phyloP scores from a whole-genome alignment of 2,888 invertebrate species.

The Coenonympha glycerion region DNA sequence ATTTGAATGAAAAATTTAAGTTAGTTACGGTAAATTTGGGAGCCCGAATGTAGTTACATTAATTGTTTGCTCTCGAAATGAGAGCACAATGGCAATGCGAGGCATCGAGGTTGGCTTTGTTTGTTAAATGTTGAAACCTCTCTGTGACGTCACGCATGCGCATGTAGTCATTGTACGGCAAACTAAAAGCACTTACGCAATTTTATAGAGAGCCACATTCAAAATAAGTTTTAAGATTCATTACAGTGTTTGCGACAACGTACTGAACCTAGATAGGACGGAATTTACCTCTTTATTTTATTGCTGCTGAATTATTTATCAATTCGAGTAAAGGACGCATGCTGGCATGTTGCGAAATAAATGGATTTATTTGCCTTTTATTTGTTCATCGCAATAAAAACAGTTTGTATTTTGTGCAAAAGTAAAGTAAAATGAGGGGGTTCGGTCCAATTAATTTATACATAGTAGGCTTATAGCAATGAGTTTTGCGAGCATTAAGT shows the following conservation, averaged over 20 bases:
- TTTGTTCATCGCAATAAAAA: not conserved
- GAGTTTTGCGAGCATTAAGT: too few species aligned
- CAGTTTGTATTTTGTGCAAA: not conserved
- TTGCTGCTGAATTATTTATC: constrained; percentile 10
- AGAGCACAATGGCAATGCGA: constrained; percentile 49
- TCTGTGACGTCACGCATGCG: constrained; percentile 49
- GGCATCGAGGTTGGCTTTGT: constrained; percentile 51
- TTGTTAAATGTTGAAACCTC: constrained; percentile 59
- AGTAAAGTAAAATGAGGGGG: too few species aligned
- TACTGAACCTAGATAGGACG: constrained; percentile 7
- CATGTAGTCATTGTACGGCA: constrained; percentile 20
- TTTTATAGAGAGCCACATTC: constrained; percentile 26
- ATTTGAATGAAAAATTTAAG: constrained; percentile 22
- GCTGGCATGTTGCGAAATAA: not conserved
- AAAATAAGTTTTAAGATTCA: constrained; percentile 26
- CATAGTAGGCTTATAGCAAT: too few species aligned
- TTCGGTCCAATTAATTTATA: too few species aligned
- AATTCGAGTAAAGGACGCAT: not conserved
- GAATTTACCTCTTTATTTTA: constrained; percentile 8
- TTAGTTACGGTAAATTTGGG: constrained; percentile 25
- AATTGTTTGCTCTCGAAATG: constrained; percentile 56
- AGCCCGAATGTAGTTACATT: constrained; percentile 36
- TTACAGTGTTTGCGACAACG: constrained; percentile 12
- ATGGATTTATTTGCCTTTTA: not conserved
- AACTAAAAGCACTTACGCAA: constrained; percentile 29